Base-by-base conservation (phyloP, 2,797 vertebrate species). In the Micropoecilia bifurca region DNA sequence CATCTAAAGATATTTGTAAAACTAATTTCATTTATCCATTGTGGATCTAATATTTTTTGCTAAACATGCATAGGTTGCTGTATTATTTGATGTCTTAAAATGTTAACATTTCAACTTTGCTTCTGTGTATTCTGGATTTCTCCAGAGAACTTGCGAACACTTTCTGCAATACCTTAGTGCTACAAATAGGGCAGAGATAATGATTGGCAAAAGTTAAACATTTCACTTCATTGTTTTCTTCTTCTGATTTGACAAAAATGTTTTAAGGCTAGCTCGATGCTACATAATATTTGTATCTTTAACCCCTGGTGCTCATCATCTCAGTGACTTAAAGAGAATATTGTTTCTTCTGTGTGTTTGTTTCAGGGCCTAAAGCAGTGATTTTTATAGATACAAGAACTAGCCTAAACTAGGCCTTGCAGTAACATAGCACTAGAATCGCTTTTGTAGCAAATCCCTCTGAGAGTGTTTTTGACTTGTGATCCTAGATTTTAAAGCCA, bases 401-500 rank as follows among this genome's bases (percentile, higher is more conserved):
- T 20, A 48, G 39, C n/a, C 59, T 30, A 55, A 16, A n/a, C 46
- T 16, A 45, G 25, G n/a, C n/a, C 43, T 46, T 25, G 43, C 16
- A 39, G 4, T 66, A 10, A 46, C 61, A n/a, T n/a, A 71, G 12
- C 14, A 46, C n/a, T 30, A 13, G 13, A 48, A 13, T n/a, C 20
- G 22, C 8, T 73, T 50, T 50, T 18, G 16, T 36, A 8, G 18
- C 50, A 50, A 33, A 45, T 33, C 22, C 28, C 41, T 46, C 39
- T 20, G 43, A 69, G 59, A 50, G 53, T 68, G n/a, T 71, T 28
- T 53, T 36, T 71, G 1, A 12, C 20, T 82, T 22, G 47, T 61
- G 46, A 46, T 75, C 81, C 80, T 9, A 39, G 36, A 25, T 22
- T 18, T 10, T 20, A 68, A 68, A 41, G 59, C 63, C 73, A 84